phyloP scores from a whole-genome alignment of 2,797 vertebrate species.

The Lacerta bilineata region DNA sequence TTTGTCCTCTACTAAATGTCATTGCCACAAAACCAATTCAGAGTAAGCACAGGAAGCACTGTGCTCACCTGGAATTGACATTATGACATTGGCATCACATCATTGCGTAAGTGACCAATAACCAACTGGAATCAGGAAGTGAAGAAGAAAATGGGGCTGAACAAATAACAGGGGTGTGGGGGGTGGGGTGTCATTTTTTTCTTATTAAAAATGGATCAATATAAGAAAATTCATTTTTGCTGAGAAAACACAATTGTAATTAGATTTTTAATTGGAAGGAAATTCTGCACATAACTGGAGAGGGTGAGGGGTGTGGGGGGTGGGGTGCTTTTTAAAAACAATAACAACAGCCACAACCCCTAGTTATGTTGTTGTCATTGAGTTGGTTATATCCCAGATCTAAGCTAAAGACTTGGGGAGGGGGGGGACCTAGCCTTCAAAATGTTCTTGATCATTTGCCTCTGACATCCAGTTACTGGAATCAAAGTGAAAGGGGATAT shows the following conservation, averaged over 20 bases:
- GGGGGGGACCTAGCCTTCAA: background rate
- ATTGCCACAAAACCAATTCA: background rate
- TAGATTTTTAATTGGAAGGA: background rate
- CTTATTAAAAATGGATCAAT: background rate
- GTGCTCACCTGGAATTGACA: background rate
- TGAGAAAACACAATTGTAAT: background rate
- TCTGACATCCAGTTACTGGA: background rate
- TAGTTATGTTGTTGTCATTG: too few species aligned
- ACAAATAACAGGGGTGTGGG: background rate
- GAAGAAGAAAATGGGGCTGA: background rate
- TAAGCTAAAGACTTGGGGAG: background rate
- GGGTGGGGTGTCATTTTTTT: too few species aligned
- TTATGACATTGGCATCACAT: background rate
- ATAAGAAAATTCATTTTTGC: background rate
- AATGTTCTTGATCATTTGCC: background rate
- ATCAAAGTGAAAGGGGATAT: slow-evolving; percentile 5
- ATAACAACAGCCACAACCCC: too few species aligned
- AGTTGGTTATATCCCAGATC: background rate
- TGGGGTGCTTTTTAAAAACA: background rate
- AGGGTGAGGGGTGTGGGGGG: too few species aligned
- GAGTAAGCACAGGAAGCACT: background rate
- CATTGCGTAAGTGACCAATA: background rate
- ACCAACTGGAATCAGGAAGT: background rate
- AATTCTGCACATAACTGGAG: background rate
- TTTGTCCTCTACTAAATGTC: background rate